Percentiles rank a stretch among this genome's conserved stretches.
phyloP scores from a whole-genome alignment of 2,113 vertebrate genomes.

The Oryzias melastigma region DNA sequence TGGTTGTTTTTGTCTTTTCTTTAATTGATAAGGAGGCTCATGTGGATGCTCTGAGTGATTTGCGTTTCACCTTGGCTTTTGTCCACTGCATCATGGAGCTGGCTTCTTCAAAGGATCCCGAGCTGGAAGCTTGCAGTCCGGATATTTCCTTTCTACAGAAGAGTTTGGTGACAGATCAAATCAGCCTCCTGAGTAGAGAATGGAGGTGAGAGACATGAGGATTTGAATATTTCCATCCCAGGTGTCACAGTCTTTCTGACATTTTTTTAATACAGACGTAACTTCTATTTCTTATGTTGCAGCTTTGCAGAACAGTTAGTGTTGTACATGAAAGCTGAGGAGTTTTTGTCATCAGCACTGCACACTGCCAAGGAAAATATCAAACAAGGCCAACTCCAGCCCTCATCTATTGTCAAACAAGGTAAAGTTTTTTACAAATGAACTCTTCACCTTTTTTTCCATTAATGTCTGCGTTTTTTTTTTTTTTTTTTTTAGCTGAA shows the following conservation, averaged over 20 bases:
- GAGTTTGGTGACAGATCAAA: constrained; percentile 92
- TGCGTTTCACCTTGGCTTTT: constrained; percentile 89
- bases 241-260: not conserved
- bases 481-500: too few relatives aligned
- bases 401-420: constrained; percentile 90
- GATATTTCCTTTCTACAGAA: constrained; percentile 84
- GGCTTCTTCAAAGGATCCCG: constrained; percentile 80
- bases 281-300: constrained; percentile 30
- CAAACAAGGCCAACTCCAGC: constrained; percentile 83
- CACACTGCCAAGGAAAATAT: constrained; percentile 88
- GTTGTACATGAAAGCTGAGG: constrained; percentile 92
- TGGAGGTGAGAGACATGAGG: constrained; percentile 83
- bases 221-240: not conserved
- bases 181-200: constrained; percentile 90
- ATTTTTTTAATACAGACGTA: not conserved
- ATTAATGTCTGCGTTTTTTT: not conserved
- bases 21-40: constrained; percentile 82
- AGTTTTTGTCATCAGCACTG: constrained; percentile 86
- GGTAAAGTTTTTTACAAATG: constrained; percentile 64
- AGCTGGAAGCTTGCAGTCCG: constrained; percentile 63
- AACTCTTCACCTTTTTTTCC: not conserved
- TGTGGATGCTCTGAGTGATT: constrained; percentile 84
- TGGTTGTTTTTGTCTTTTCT: constrained; percentile 7
- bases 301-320: constrained; percentile 94
- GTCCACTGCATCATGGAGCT: constrained; percentile 89